Percentiles rank a stretch among this genome's conserved stretches.
Evolutionary conservation across 2,797 vertebrate genomes (phyloP).

Genomic region (Astyanax mexicanus): DNA sequence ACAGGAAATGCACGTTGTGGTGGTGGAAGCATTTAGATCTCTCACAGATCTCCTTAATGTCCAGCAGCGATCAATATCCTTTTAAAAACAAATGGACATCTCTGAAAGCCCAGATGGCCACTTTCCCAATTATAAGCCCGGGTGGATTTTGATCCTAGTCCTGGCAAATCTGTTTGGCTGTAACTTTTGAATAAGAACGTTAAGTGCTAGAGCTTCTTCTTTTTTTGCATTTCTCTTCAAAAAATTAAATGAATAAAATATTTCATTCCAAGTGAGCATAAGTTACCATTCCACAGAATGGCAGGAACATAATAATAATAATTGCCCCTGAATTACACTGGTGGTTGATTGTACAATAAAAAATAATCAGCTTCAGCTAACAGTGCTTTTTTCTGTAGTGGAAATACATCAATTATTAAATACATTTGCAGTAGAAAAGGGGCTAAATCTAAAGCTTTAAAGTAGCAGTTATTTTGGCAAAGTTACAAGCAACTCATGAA

Average conservation of each 20-base stretch:
- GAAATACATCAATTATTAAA: not conserved
- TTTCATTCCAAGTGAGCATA: conserved; percentile 20
- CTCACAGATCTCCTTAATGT: conserved; percentile 82
- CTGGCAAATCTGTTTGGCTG: conserved; percentile 62
- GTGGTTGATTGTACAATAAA: conserved; percentile 18
- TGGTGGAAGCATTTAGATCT: conserved; percentile 81
- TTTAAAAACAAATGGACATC: conserved; percentile 83
- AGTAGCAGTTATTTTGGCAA: too few species aligned
- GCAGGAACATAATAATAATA: too few species aligned
- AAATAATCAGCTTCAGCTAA: conserved; percentile 29
- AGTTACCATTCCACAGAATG: too few species aligned
- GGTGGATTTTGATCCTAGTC: conserved; percentile 73
- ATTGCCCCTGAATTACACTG: too few species aligned
- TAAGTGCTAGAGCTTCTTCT: conserved; percentile 56
- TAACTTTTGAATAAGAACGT: conserved; percentile 67
- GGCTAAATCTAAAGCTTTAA: too few species aligned
- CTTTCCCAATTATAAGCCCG: conserved; percentile 80
- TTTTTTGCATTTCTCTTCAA: conserved; percentile 33
- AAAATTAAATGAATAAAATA: conserved; percentile 31
- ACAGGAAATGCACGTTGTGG: conserved; percentile 78
- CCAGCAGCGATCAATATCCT: conserved; percentile 73
- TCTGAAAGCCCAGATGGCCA: conserved; percentile 76
- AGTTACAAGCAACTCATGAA: too few species aligned
- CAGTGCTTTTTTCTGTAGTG: not conserved
- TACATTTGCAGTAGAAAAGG: too few species aligned